These are phyloP conservation scores for Leptinotarsa texana DNA, from an alignment of 1,140 invertebrate species.

Conservation along the genomic window DNA sequence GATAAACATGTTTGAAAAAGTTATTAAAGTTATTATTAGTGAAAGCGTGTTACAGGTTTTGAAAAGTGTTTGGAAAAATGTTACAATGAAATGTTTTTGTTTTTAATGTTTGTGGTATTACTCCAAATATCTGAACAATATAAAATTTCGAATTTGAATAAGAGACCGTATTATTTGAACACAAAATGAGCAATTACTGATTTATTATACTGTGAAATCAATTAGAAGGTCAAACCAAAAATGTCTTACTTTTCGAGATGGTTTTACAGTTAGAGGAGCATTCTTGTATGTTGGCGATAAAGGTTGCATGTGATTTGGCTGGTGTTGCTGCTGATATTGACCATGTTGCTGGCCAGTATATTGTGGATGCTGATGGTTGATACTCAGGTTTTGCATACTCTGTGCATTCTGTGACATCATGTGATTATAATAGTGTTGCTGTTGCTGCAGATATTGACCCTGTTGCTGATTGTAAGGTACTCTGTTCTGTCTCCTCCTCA, in stretches of 20 bases:
- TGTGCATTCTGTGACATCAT: slow-evolving; percentile 50
- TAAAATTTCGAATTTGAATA: no score
- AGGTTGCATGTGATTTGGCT: slow-evolving; percentile 52
- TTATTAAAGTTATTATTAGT: no score
- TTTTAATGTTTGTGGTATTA: no score
- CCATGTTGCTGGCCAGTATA: slow-evolving; percentile 25
- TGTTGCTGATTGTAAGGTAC: slow-evolving; percentile 42
- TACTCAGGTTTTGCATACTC: slow-evolving; percentile 52
- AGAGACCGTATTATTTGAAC: no score
- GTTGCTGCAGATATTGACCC: slow-evolving; percentile 35
- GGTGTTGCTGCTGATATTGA: slow-evolving; percentile 35
- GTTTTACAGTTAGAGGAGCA: slow-evolving; percentile 15
- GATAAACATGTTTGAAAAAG: no score
- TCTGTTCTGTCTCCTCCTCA: slow-evolving; percentile 71
- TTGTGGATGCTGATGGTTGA: slow-evolving; percentile 32
- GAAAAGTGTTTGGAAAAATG: no score
- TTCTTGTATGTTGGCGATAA: slow-evolving; percentile 42
- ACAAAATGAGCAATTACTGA: no score
- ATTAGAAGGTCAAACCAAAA: no score
- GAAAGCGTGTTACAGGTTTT: no score
- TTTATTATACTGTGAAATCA: no score
- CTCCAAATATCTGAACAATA: no score
- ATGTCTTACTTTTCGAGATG: slow-evolving; percentile 12
- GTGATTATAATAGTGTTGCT: slow-evolving; percentile 42
- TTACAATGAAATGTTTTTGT: no score